Evolutionary conservation across 1,140 invertebrate genomes (phyloP), one percentile per base, ranked within the genome.

Genomic region (Tribolium madens): DNA sequence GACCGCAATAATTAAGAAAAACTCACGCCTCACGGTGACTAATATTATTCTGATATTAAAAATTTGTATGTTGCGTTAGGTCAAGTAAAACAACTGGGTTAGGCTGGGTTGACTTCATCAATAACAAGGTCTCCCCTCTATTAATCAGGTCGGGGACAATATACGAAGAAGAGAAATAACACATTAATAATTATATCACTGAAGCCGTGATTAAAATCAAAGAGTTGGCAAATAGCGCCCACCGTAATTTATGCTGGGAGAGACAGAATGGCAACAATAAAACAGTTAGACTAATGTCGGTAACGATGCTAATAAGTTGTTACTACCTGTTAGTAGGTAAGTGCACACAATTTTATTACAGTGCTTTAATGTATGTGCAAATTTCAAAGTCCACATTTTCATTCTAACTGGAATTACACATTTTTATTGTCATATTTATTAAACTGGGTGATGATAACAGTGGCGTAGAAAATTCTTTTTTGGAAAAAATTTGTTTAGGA

Each of bases 31-130:
- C 46, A 12, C 46, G 9, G 46, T 47, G 10, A 47, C 46, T 12
- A 47, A 47, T 12, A 47, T 12, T 4, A 47, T 7, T 17, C 6
- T 12, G 10, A 12, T 57, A 57, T 57, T 57, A 14, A 64, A 26
- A 64, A 64, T 64, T 64, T 33, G 21, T 33, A 52, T 10, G 46
- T 72, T 72, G 70, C 5, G 70, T 31, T 72, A 72, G 70, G 70
- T 72, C 70, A 72, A 72, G 70, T 72, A 72, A 52, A 72, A 64
- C 57, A 64, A 72, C 70, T 72, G 46, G 70, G 70, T 52, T 72
- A 72, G 46, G 46, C 21, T 72, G 70, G 50, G 47, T 72, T 72
- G 70, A 52, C 70, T 72, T 13, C 70, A 72, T 50, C 47, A 72
- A 52, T 72, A 52, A 72, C 70, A 72, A 72, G 70, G 70, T 72